Conservation (phyloP, 1,140 invertebrate species). For the Lethrus apterus region DNA sequence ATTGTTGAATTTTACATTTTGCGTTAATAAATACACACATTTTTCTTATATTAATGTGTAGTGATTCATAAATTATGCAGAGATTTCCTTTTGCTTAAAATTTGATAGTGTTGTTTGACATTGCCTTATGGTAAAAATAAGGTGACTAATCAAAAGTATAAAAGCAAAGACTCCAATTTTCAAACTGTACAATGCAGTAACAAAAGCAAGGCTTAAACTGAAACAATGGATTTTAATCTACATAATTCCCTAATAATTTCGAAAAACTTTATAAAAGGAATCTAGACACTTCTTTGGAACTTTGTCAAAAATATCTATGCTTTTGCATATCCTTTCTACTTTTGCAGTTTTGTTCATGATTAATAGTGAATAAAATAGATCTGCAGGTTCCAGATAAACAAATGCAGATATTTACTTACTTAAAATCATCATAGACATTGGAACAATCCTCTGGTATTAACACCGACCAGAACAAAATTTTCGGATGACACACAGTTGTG, state of each 20-base stretch:
- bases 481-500: conserved; percentile 64
- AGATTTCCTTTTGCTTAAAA: no score
- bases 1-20: no score
- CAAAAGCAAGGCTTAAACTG: conserved; percentile 34
- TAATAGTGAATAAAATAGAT: background rate
- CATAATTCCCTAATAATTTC: no score
- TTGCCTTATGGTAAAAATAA: no score
- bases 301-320: conserved; percentile 6
- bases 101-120: no score
- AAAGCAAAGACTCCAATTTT: conserved; percentile 21
- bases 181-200: conserved; percentile 33
- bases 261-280: no score
- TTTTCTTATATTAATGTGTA: no score
- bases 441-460: conserved; percentile 64
- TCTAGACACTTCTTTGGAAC: no score
- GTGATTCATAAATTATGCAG: no score
- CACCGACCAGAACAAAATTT: conserved; percentile 52
- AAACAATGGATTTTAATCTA: conserved; percentile 22
- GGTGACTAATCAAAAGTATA: background rate
- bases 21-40: no score
- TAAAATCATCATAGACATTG: conserved; percentile 59
- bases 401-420: conserved; percentile 44
- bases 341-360: no score
- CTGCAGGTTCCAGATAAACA: conserved; percentile 3
- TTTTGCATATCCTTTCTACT: no score